These are phyloP conservation scores for Phycodurus eques DNA, from an alignment of 2,113 vertebrate species.

Conservation along the genomic window DNA sequence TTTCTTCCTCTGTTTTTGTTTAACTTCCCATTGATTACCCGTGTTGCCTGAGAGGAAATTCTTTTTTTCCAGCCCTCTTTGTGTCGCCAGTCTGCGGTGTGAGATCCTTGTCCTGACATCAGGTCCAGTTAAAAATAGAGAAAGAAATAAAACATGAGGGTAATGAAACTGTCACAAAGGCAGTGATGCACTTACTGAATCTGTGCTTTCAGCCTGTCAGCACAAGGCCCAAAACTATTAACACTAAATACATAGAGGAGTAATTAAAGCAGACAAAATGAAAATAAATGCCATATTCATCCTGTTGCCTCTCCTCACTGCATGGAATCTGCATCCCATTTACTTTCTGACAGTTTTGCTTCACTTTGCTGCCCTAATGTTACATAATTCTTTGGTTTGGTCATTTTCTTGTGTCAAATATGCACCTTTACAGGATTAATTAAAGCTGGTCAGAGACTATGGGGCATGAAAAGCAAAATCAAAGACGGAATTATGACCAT, in stretches of 20 bases:
- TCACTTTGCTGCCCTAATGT: constrained; percentile 16
- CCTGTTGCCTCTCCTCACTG: constrained; percentile 7
- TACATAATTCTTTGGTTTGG: constrained; percentile 14
- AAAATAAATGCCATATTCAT: constrained; percentile 29
- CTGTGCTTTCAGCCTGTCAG: constrained; percentile 46
- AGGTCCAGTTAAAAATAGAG: constrained; percentile 15
- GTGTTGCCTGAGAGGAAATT: constrained; percentile 27
- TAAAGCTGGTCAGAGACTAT: constrained; percentile 39
- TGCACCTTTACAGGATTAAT: constrained; percentile 48
- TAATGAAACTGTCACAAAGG: constrained; percentile 18
- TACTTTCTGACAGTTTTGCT: constrained; percentile 1
- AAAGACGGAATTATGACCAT: constrained; percentile 2
- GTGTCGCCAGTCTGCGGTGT: constrained; percentile 47
- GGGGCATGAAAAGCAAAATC: constrained; percentile 9
- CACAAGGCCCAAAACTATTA: constrained; percentile 37
- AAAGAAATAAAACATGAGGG: constrained; percentile 2
- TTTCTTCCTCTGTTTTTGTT: constrained; percentile 54
- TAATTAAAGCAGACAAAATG: constrained; percentile 51
- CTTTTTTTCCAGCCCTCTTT: constrained; percentile 40
- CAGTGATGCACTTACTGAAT: constrained; percentile 16
- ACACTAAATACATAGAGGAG: constrained; percentile 42
- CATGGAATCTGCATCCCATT: constrained; percentile 12
- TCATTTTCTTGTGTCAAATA: constrained; percentile 9
- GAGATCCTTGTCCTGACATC: constrained; percentile 49
- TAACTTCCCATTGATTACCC: constrained; percentile 65